Evolutionary conservation across 2,113 vertebrate species (phyloP).

Genomic region (Cnemophilus loriae): DNA sequence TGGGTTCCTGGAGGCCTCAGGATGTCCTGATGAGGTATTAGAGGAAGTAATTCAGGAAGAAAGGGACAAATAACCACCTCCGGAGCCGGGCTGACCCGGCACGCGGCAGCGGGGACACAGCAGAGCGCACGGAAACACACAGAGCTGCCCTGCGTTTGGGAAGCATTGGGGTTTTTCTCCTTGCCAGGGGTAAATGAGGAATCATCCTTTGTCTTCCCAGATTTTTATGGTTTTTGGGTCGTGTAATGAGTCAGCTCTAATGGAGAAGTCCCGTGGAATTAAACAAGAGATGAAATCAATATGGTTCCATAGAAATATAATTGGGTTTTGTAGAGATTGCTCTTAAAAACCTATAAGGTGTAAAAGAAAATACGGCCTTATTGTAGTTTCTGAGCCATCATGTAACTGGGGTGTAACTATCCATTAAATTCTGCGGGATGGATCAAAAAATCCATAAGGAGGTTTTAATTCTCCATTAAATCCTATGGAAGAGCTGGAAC

Average conservation of each 20-base stretch:
- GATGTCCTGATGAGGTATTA: conserved; percentile 85
- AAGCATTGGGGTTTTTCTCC: neutral
- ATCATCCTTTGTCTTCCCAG: neutral
- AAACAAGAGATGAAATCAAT: conserved; percentile 47
- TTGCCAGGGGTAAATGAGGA: neutral
- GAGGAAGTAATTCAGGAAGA: conserved; percentile 85
- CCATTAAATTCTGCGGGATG: conserved; percentile 31
- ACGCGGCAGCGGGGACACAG: too few species aligned
- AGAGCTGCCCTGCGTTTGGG: neutral
- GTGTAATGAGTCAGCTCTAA: conserved; percentile 28
- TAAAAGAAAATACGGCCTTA: conserved; percentile 10
- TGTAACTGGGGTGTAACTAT: conserved; percentile 6
- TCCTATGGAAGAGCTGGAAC: conserved; percentile 24
- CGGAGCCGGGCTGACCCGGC: conserved; percentile 57
- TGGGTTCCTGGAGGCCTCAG: conserved; percentile 75
- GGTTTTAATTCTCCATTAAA: conserved; percentile 44
- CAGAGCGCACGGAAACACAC: neutral
- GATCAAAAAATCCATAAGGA: conserved; percentile 35
- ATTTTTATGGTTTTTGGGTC: neutral
- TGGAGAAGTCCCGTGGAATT: conserved; percentile 40
- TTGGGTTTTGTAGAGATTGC: conserved; percentile 27
- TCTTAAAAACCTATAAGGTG: conserved; percentile 34
- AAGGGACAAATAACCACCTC: conserved; percentile 77
- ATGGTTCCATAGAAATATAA: conserved; percentile 18
- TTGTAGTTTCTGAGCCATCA: neutral